These are phyloP conservation scores for Lasioglossum calceatum DNA, from an alignment of 2,888 invertebrate species.

Conservation along the genomic window DNA sequence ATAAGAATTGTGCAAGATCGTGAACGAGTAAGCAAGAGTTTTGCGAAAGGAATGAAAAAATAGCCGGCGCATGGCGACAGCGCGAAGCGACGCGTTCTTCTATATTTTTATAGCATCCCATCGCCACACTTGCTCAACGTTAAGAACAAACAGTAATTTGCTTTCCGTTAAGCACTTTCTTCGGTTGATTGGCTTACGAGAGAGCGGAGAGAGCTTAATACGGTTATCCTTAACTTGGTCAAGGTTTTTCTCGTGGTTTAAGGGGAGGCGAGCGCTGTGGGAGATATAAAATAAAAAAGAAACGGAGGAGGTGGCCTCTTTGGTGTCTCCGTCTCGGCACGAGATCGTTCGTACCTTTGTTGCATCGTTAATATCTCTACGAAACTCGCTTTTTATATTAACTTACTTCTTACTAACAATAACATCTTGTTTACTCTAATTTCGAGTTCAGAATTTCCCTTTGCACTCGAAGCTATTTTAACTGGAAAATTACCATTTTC, in stretches of 20 bases:
- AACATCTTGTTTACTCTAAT: too few relatives aligned
- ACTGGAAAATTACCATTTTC: too few relatives aligned
- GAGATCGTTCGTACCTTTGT: not conserved
- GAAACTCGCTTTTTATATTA: not conserved
- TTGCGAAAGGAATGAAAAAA: not conserved
- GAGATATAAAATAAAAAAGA: slow-evolving; percentile 24
- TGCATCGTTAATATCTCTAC: not conserved
- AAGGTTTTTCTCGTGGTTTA: slow-evolving; percentile 60
- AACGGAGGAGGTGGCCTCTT: slow-evolving; percentile 10
- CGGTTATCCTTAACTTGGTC: slow-evolving; percentile 66
- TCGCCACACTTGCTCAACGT: slow-evolving; percentile 38
- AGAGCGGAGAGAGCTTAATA: slow-evolving; percentile 49
- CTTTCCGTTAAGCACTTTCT: slow-evolving; percentile 56
- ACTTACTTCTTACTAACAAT: not conserved
- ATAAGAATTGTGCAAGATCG: not conserved
- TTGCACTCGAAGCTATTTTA: too few relatives aligned
- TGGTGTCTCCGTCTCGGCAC: not conserved
- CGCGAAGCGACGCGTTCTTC: not conserved
- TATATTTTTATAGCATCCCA: slow-evolving; percentile 40
- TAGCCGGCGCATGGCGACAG: not conserved
- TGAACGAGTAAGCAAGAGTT: not conserved
- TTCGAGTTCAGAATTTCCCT: not conserved
- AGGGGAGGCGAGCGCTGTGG: slow-evolving; percentile 31
- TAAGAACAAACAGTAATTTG: slow-evolving; percentile 55
- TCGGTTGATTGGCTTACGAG: slow-evolving; percentile 54